Percentiles rank a stretch among this genome's conserved stretches.
phyloP scores from a whole-genome alignment of 2,888 invertebrate genomes.

The Chydorus sphaericus region DNA sequence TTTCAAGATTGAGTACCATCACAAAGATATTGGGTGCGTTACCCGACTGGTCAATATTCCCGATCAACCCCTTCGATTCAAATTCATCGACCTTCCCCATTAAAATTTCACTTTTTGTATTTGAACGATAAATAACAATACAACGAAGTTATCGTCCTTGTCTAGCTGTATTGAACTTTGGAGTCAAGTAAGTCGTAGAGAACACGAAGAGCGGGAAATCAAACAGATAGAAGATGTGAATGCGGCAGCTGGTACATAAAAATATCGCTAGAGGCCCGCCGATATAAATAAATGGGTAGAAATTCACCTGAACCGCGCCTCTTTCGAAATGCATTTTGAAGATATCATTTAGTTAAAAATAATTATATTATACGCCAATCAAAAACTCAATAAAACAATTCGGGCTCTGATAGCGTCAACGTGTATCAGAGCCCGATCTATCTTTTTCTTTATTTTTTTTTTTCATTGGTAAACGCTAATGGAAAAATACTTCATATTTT shows the following conservation, averaged over 20 bases:
- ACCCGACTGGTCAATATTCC: slow-evolving; percentile 10
- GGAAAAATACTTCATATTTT: too few relatives aligned
- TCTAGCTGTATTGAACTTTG: too few relatives aligned
- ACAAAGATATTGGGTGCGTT: slow-evolving; percentile 7
- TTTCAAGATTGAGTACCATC: slow-evolving; percentile 13
- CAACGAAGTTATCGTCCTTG: not conserved
- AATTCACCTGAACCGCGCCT: not conserved
- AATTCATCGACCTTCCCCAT: slow-evolving; percentile 11
- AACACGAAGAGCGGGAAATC: too few relatives aligned
- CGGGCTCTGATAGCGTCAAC: not conserved
- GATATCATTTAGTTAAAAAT: too few relatives aligned
- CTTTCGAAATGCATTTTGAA: not conserved
- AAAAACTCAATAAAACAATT: too few relatives aligned
- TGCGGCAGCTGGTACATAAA: not conserved
- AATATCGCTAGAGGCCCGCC: not conserved
- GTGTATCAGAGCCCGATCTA: too few relatives aligned
- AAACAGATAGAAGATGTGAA: too few relatives aligned
- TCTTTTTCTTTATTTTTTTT: too few relatives aligned
- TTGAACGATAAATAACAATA: not conserved
- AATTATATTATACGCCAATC: too few relatives aligned
- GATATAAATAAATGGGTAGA: not conserved
- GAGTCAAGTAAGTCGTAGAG: too few relatives aligned
- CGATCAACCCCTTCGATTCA: slow-evolving; percentile 13
- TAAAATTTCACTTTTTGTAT: too few relatives aligned
- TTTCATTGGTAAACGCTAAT: too few relatives aligned